These are phyloP conservation scores for Cheilosia impressa DNA, from an alignment of 2,888 invertebrate genomes.

Conservation along the genomic window DNA sequence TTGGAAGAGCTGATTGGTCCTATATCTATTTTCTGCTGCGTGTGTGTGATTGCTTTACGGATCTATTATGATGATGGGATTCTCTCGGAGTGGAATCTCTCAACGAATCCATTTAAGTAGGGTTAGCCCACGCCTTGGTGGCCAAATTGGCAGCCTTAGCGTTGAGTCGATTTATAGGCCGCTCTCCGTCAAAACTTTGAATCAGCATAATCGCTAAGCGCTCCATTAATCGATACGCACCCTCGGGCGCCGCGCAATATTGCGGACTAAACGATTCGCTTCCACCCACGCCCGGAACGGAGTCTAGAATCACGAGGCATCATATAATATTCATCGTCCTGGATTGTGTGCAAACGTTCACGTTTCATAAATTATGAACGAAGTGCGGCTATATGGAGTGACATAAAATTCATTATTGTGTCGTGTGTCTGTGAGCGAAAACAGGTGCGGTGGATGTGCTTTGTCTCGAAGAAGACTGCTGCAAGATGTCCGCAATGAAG, in stretches of 20 bases:
- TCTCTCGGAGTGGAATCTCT: conserved; percentile 37
- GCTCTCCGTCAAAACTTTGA: neutral
- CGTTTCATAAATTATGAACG: conserved; percentile 30
- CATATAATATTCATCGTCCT: conserved; percentile 24
- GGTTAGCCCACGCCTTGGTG: neutral
- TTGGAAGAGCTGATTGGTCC: conserved; percentile 71
- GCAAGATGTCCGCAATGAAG: neutral
- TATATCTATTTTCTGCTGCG: conserved; percentile 40
- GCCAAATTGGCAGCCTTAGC: conserved; percentile 9
- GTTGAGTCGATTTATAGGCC: neutral
- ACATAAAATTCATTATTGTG: conserved; percentile 36
- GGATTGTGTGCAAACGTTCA: conserved; percentile 36
- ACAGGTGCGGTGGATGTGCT: neutral
- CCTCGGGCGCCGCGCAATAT: neutral
- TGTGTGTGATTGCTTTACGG: conserved; percentile 24
- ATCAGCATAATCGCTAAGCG: neutral
- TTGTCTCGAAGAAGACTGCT: neutral
- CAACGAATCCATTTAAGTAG: conserved; percentile 36
- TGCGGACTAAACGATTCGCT: neutral
- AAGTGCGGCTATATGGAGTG: conserved; percentile 18
- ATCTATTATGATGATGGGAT: conserved; percentile 56
- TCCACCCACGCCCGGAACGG: neutral
- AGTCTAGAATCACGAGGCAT: neutral
- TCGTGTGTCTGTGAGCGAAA: neutral
- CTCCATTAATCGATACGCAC: neutral